Base-by-base conservation (phyloP, 2,888 invertebrate genomes). In the Teinopalpus imperialis region DNA sequence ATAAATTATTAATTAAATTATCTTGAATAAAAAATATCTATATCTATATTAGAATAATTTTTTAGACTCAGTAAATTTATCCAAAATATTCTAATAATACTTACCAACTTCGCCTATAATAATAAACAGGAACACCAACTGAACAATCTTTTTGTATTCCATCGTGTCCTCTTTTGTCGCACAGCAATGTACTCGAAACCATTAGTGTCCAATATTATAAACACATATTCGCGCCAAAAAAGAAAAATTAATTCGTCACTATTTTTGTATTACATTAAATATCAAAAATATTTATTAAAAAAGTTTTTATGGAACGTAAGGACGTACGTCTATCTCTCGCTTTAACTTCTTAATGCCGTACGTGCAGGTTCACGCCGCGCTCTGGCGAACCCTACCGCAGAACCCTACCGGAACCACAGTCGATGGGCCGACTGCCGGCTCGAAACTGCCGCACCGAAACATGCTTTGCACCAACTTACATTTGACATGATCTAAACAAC, bases 401-500 rank as follows among this genome's bases (percentile, higher is more conserved):
- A 86, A 85, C 89, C 87, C 89, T 74, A 88, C 89, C 89, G 89
- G 89, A 89, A 89, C 81, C 81, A 87, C 87, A 87, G 69, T 87
- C 79, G 78, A 77, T 85, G 78, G 77, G 66, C 77, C 78, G 81
- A 81, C 85, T 85, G 78, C 67, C 81, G 76, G 74, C 68, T 72
- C 68, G 74, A 80, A 83, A 87, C 69, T 66, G 71, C 80, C 36
- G 35, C 30, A 82, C 86, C 87, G 85, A 80, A 78, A 83, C 86
- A 74, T 68, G 57, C 62, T 66, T 67, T 61, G 59, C 49, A 61
- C 65, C 56, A 57, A 65, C 63, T 66, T 66, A 65, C 51, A 49
- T 51, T 50, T 10, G 2, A 37, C 16, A 7, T 29, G 6, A 12
- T 9, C 4, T 10, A 7, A 32, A 37, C 10, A 14, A 7, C 20